Conservation (phyloP, 2,888 invertebrate species). For the Eurois occulta region DNA sequence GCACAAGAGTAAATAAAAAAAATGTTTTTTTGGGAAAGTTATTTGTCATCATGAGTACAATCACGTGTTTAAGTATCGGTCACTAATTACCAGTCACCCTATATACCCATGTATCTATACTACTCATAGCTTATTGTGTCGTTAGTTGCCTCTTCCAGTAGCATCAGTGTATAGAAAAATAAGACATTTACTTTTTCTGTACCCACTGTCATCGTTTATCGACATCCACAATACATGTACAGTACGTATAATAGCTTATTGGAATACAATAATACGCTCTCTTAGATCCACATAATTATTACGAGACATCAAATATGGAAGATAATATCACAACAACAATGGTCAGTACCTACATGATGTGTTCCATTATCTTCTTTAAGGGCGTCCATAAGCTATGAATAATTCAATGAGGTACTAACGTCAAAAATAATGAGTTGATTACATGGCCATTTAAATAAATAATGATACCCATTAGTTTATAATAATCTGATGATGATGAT, state of each 20-base stretch:
- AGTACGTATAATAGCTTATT: neutral
- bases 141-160: neutral
- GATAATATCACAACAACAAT: neutral
- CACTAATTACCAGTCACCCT: neutral
- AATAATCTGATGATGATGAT: neutral
- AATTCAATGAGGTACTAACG: neutral
- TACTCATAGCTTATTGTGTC: neutral
- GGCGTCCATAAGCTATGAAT: conserved; percentile 14
- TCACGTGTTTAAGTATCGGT: too few relatives aligned
- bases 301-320: conserved; percentile 19
- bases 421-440: neutral
- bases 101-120: neutral
- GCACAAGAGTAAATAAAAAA: too few relatives aligned
- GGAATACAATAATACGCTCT: neutral
- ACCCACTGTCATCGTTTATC: neutral
- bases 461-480: neutral
- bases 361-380: conserved; percentile 10
- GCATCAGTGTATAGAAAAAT: neutral
- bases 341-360: neutral
- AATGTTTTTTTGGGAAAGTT: too few relatives aligned
- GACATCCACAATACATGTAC: neutral
- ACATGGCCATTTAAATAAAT: neutral
- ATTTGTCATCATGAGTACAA: too few relatives aligned
- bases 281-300: neutral
- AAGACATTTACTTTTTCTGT: neutral